Base-by-base conservation (phyloP, 2,797 vertebrate genomes). In the Diplodus sargus region DNA sequence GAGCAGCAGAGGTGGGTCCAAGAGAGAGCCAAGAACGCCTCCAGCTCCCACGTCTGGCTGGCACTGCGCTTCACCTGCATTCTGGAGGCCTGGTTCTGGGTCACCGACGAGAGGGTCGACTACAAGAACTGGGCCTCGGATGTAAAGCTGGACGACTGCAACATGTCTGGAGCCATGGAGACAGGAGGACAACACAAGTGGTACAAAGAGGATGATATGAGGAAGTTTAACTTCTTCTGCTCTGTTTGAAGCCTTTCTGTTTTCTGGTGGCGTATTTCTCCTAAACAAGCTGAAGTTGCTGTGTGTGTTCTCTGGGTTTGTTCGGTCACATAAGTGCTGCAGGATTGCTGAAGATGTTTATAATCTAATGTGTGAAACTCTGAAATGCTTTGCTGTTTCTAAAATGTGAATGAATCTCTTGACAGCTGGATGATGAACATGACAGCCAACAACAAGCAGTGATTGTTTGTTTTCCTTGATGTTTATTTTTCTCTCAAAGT, bases 31-130 rank as follows among this genome's bases (percentile, higher is more conserved):
- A 25, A 69, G 11, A 5, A 4, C 0, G 75, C 83, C n/a, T 0
- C 0, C 0, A 56, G 23, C 0, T 0, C 2, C 2, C 3, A 3
- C 1, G n/a, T 90, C 54, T 90, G 89, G 87, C 20, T 87, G 42
- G 85, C 85, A 30, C 68, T 89, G 79, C 45, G n/a, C 48, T 88
- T 81, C 80, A 68, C 30, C 69, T 87, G 84, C 63, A 9, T 28
- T 34, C 67, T 89, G 56, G 72, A 28, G 1, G 51, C 71, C 0
- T 90, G 88, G 86, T 56, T 88, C 63, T 88, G 86, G 84, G 64
- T 87, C 72, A 74, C 3, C 16, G 53, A 78, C 0, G 0, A 72
- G 2, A 0, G 0, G 0, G 28, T 76, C 57, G 0, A 0, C 58
- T 65, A 85, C 14, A 0, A 25, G 0, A 81, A 79, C 22, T 87